Conservation (phyloP, 1,140 invertebrate species). For the Battus philenor region DNA sequence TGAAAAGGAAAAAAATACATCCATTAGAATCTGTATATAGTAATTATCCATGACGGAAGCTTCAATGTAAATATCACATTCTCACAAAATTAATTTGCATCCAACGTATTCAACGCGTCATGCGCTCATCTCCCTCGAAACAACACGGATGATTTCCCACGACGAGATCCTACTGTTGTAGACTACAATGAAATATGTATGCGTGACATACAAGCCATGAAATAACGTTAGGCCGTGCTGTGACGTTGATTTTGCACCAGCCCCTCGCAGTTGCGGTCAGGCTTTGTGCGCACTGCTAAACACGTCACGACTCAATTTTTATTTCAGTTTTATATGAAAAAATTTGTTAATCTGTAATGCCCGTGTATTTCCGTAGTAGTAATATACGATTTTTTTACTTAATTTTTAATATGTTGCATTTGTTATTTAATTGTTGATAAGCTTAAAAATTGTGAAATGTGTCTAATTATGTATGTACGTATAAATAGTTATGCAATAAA, state of each 20-base stretch:
- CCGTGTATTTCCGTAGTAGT: too few species aligned
- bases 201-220: slow-evolving; percentile 57
- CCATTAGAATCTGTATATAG: slow-evolving; percentile 1
- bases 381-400: too few species aligned
- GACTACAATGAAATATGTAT: slow-evolving; percentile 65
- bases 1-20: background rate
- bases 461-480: too few species aligned
- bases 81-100: slow-evolving; percentile 24
- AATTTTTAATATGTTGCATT: too few species aligned
- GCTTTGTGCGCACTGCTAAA: slow-evolving; percentile 2
- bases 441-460: too few species aligned
- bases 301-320: too few species aligned
- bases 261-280: slow-evolving; percentile 20
- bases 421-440: too few species aligned
- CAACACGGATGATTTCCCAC: slow-evolving; percentile 58
- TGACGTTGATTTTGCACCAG: slow-evolving; percentile 33
- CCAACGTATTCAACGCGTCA: slow-evolving; percentile 19
- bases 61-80: slow-evolving; percentile 10
- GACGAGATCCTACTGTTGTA: slow-evolving; percentile 45
- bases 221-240: slow-evolving; percentile 50
- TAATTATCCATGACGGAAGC: slow-evolving; percentile 1
- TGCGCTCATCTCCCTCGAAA: slow-evolving; percentile 22
- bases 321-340: too few species aligned
- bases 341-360: too few species aligned
- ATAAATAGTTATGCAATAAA: too few species aligned